A percentile compares a stretch with the other conserved stretches of the same genome.
Conservation (phyloP, 2,888 invertebrate species). For the Ectemnius lituratus region DNA sequence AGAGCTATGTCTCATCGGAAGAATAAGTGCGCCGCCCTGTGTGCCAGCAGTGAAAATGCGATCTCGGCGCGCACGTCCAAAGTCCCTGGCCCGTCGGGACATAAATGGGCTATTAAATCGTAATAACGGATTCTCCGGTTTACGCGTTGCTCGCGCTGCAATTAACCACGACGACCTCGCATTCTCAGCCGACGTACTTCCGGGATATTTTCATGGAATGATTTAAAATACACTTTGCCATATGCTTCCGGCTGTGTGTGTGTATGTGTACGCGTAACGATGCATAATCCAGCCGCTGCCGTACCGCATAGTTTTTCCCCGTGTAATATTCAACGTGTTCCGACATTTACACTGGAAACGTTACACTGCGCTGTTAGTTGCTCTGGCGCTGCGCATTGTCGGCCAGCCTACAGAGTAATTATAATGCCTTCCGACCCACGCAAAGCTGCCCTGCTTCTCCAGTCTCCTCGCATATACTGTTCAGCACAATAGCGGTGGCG, state of each 20-base stretch:
- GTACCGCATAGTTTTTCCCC: background rate
- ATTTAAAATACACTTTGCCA: no score
- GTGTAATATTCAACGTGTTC: background rate
- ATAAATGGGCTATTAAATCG: background rate
- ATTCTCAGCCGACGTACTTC: background rate
- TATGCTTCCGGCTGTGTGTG: no score
- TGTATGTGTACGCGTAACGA: background rate
- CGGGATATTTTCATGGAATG: background rate
- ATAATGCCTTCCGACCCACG: slow-evolving; percentile 42
- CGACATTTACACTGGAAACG: background rate
- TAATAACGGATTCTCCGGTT: background rate
- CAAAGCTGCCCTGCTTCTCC: slow-evolving; percentile 45
- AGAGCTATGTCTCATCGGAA: no score
- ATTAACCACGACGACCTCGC: background rate
- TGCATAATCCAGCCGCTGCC: background rate
- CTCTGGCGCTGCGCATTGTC: no score
- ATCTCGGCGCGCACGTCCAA: background rate
- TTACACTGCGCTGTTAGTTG: no score
- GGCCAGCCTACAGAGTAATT: slow-evolving; percentile 39
- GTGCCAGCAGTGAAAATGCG: no score
- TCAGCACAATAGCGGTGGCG: slow-evolving; percentile 47
- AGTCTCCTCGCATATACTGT: slow-evolving; percentile 35
- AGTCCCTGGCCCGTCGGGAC: background rate
- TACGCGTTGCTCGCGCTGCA: background rate
- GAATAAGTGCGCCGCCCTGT: no score